Conservation (phyloP, 2,797 vertebrate genomes). For the Xerus rutilus region DNA sequence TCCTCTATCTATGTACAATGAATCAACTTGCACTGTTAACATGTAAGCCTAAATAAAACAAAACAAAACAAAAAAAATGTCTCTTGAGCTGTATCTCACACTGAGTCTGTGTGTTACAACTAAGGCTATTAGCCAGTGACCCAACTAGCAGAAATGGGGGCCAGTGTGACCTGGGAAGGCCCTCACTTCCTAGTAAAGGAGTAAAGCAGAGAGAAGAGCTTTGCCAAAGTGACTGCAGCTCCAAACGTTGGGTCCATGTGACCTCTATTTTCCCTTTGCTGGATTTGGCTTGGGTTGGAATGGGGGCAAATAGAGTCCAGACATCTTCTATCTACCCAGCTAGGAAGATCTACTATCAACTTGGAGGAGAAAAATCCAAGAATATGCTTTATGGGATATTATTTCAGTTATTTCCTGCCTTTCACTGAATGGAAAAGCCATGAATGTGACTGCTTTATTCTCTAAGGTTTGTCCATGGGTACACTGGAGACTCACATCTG, state of each 20-base stretch:
- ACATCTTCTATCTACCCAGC: not conserved
- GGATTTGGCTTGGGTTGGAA: not conserved
- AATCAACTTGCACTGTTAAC: no score
- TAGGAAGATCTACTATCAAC: not conserved
- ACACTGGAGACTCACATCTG: not conserved
- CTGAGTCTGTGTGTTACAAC: not conserved
- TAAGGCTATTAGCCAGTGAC: not conserved
- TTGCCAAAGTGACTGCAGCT: not conserved
- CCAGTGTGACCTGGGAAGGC: not conserved
- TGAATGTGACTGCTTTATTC: not conserved
- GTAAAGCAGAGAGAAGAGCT: not conserved
- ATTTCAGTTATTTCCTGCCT: conserved; percentile 12
- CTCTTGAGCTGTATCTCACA: not conserved
- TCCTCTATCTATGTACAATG: no score
- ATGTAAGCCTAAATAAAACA: no score
- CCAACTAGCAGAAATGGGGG: not conserved
- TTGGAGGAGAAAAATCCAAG: conserved; percentile 23
- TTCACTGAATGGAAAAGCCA: not conserved
- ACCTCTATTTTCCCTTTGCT: not conserved
- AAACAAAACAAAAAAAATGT: not conserved
- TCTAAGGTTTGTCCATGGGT: not conserved
- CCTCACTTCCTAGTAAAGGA: not conserved
- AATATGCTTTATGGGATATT: not conserved
- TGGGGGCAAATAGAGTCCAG: not conserved
- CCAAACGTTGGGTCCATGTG: not conserved